phyloP scores from a whole-genome alignment of 2,113 vertebrate species.

The Thamnaconus septentrionalis region DNA sequence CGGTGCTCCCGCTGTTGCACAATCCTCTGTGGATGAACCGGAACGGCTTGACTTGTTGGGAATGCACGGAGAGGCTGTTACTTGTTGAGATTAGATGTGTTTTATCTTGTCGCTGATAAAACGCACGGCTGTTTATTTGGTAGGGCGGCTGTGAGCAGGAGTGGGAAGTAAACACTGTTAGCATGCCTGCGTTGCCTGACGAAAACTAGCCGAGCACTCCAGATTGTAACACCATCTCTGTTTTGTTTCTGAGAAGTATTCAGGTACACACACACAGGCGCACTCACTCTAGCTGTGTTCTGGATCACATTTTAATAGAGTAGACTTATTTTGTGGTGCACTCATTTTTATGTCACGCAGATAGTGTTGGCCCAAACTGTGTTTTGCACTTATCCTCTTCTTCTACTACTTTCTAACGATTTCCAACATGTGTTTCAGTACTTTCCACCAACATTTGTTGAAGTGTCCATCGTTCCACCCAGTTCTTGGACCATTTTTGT shows the following conservation, averaged over 20 bases:
- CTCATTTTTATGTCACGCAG: too few relatives aligned
- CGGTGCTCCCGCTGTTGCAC: slow-evolving; percentile 38
- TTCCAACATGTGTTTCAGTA: too few relatives aligned
- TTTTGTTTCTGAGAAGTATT: slow-evolving; percentile 7
- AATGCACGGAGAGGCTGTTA: slow-evolving; percentile 24
- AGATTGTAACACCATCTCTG: slow-evolving; percentile 52
- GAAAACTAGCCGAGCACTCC: slow-evolving; percentile 54
- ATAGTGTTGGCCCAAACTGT: too few relatives aligned
- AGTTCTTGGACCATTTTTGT: too few relatives aligned
- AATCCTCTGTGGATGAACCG: slow-evolving; percentile 30
- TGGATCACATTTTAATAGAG: too few relatives aligned
- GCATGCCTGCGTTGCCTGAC: slow-evolving; percentile 54
- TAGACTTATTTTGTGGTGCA: too few relatives aligned
- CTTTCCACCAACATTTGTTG: too few relatives aligned
- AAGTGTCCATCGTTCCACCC: too few relatives aligned
- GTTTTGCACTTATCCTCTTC: too few relatives aligned
- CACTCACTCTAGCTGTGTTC: not conserved
- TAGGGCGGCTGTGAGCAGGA: slow-evolving; percentile 55
- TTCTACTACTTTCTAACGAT: too few relatives aligned
- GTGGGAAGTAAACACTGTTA: slow-evolving; percentile 60
- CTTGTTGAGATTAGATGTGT: slow-evolving; percentile 54
- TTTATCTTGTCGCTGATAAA: slow-evolving; percentile 51
- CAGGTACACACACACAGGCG: slow-evolving; percentile 13
- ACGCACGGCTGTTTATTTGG: slow-evolving; percentile 65
- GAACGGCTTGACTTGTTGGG: slow-evolving; percentile 25